These are phyloP conservation scores for Trachelus stipa DNA, from an alignment of 2,888 invertebrate genomes.

Conservation along the genomic window DNA sequence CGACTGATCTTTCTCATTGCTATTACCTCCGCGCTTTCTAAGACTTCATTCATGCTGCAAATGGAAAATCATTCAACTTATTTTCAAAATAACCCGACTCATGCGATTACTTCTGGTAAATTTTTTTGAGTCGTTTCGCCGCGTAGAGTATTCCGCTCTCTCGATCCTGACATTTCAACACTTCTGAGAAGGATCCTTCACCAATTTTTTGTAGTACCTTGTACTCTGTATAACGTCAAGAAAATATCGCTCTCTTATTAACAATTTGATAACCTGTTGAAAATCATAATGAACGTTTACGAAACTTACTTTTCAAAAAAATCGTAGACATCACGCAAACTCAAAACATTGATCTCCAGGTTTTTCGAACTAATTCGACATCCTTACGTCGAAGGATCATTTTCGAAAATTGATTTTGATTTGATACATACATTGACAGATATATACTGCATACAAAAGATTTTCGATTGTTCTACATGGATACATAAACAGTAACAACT, in stretches of 20 bases:
- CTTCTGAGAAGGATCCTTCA: conserved; percentile 78
- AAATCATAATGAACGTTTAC: background rate
- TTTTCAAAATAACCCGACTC: conserved; percentile 7
- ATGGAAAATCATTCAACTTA: conserved; percentile 26
- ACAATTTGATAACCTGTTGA: background rate
- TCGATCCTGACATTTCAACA: conserved; percentile 74
- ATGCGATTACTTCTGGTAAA: conserved; percentile 69
- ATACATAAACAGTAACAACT: background rate
- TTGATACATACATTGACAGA: background rate
- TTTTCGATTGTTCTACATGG: background rate
- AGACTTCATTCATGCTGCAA: conserved; percentile 67
- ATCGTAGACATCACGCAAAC: conserved; percentile 20
- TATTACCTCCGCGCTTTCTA: conserved; percentile 72
- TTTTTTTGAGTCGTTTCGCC: conserved; percentile 74
- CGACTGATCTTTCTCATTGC: conserved; percentile 72
- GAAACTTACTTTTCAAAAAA: conserved; percentile 23
- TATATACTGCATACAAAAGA: background rate
- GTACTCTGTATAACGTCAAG: conserved; percentile 68
- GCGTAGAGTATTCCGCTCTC: conserved; percentile 71
- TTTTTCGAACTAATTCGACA: conserved; percentile 5
- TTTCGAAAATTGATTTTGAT: background rate
- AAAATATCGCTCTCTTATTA: background rate
- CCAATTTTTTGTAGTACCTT: conserved; percentile 75
- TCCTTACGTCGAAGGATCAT: conserved; percentile 13
- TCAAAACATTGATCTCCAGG: background rate